Percentiles rank a stretch among this genome's conserved stretches.
phyloP scores from a whole-genome alignment of 2,888 invertebrate species.

The Heteromurus nitidus region DNA sequence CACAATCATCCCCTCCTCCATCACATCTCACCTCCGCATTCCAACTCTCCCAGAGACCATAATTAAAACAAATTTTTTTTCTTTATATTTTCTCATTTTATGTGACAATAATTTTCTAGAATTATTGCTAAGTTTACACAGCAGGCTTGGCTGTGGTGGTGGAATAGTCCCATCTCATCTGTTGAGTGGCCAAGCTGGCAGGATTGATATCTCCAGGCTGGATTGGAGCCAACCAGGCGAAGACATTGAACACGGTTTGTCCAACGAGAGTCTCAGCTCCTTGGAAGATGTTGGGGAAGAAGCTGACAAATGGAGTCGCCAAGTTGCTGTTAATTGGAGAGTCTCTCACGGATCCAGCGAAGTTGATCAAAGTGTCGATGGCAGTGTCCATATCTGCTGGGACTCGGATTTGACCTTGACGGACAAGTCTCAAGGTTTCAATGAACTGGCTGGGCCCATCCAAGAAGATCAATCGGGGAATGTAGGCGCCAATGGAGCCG shows the following conservation, averaged over 20 bases:
- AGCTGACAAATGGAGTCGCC: constrained; percentile 61
- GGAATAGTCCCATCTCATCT: constrained; percentile 42
- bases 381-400: constrained; percentile 69
- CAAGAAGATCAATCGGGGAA: constrained; percentile 71
- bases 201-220: constrained; percentile 53
- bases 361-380: constrained; percentile 71
- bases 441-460: constrained; percentile 72
- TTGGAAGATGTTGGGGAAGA: constrained; percentile 71
- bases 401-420: constrained; percentile 69
- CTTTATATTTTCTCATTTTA: constrained; percentile 3
- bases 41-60: constrained; percentile 29
- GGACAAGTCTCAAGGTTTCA: constrained; percentile 69
- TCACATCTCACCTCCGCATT: too few species aligned
- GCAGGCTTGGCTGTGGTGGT: constrained; percentile 28
- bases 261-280: constrained; percentile 66
- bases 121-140: background rate
- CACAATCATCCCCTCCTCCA: background rate
- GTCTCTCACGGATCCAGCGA: constrained; percentile 68
- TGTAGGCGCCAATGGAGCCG: constrained; percentile 69
- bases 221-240: constrained; percentile 59
- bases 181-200: constrained; percentile 31
- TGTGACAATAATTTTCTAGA: background rate
- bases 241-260: constrained; percentile 55
- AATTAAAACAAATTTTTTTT: constrained; percentile 1
- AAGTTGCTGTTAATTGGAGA: constrained; percentile 46